Evolutionary conservation across 2,797 vertebrate species (phyloP), one percentile per base, ranked within the genome.

Genomic region (Melanotaenia nigrans): DNA sequence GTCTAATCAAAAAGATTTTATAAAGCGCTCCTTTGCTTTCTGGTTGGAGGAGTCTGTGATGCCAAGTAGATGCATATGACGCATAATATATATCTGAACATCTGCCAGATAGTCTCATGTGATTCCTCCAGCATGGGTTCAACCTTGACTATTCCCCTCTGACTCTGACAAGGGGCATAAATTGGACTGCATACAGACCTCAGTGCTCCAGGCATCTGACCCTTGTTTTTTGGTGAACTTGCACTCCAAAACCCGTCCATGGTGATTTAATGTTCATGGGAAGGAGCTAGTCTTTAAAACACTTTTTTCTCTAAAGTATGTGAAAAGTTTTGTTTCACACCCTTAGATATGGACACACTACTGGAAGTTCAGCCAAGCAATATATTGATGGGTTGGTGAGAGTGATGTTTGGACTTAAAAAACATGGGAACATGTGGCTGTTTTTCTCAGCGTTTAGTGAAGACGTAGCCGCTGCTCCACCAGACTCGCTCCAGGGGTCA

Each of bases 401-500:
- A 60, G n/a, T 61, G 72, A 69, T 12, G 12, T 71, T 35, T 0
- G 22, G 22, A 20, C 5, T 33, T 49, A 22, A 53, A 69, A 38
- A 36, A 28, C 22, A 51, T 20, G 20, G 28, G 30, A 70, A 42
- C 65, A 53, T 66, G 45, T 62, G 68, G 59, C 40, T 54, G 0
- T 61, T 83, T 79, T n/a, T 45, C 18, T 45, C 18, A 25, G 24
- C 53, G 25, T 28, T 28, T 1, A 54, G 14, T 25, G 25, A 16
- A 24, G 25, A 54, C 25, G 24, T 14, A 14, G 53, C 91, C 89
- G 89, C 85, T 86, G 64, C 28, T 36, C 84, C 83, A 47, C n/a
- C 11, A 24, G 57, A 51, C 68, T 56, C 85, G 85, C 72, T 87
- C 93, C 88, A 81, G 84, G 78, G 90, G 81, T 93, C 87, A 58